These are phyloP conservation scores for Mirounga angustirostris DNA, from an alignment of 2,113 vertebrate species.

Conservation along the genomic window DNA sequence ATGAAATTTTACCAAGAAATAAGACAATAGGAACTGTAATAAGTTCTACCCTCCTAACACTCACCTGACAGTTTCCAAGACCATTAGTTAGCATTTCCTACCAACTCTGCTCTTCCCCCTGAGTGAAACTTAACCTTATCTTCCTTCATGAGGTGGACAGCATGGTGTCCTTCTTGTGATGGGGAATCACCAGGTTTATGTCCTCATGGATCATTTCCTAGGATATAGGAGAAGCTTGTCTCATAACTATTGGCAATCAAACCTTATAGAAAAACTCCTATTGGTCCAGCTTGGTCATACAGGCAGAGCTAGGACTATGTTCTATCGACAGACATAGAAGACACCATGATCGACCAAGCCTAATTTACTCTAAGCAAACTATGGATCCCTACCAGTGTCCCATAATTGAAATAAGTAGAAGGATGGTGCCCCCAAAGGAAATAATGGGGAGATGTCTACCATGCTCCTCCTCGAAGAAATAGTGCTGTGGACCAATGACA, in stretches of 20 bases:
- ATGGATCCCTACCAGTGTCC: not conserved
- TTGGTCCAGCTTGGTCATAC: not conserved
- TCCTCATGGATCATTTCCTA: not conserved
- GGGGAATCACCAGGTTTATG: not conserved
- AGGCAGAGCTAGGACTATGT: not conserved
- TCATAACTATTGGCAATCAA: not conserved
- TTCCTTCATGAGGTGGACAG: not conserved
- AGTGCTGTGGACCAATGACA: not conserved
- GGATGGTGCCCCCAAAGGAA: not conserved
- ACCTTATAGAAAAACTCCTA: not conserved
- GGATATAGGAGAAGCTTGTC: not conserved
- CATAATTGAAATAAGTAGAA: not conserved
- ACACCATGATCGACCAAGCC: not conserved
- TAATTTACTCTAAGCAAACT: not conserved
- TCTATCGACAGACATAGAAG: not conserved
- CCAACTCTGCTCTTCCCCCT: not conserved
- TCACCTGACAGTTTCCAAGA: not conserved
- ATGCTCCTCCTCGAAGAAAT: not conserved
- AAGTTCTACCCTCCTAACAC: not conserved
- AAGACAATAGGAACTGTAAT: not conserved
- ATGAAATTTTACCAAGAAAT: not conserved
- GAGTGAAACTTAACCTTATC: not conserved
- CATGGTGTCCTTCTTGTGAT: not conserved
- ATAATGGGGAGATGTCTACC: not conserved
- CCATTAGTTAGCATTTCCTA: not conserved